Evolutionary conservation across 2,888 invertebrate genomes (phyloP).

Genomic region (Cataglyphis altisquamis): DNA sequence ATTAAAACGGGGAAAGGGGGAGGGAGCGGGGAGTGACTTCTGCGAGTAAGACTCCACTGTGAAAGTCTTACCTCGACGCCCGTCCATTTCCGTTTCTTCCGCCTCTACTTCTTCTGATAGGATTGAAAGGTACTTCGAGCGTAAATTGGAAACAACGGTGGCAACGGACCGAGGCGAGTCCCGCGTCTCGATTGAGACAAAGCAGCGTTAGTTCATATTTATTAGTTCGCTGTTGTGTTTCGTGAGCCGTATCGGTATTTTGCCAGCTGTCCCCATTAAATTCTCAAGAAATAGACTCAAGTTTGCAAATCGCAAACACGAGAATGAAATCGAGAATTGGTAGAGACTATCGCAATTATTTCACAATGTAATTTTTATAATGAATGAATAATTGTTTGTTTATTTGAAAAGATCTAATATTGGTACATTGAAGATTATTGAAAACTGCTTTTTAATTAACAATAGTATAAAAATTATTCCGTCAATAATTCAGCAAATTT

Average conservation of each 20-base stretch:
- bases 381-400: neutral
- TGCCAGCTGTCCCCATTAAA: conserved; percentile 21
- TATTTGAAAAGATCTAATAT: neutral
- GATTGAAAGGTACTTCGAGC: conserved; percentile 84
- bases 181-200: conserved; percentile 83
- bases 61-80: conserved; percentile 55
- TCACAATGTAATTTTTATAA: conserved; percentile 18
- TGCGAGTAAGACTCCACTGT: conserved; percentile 53
- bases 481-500: neutral
- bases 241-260: conserved; percentile 27
- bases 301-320: neutral
- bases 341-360: neutral
- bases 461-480: neutral
- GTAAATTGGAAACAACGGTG: conserved; percentile 85
- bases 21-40: conserved; percentile 56
- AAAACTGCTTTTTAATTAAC: neutral
- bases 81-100: conserved; percentile 54
- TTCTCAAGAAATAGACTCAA: neutral
- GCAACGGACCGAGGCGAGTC: conserved; percentile 81
- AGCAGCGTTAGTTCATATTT: conserved; percentile 81
- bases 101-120: conserved; percentile 81
- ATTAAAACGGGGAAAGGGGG: conserved; percentile 79
- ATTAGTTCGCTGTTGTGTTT: conserved; percentile 75
- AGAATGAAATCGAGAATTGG: neutral
- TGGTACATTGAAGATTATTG: neutral